Evolutionary conservation across 2,113 vertebrate species (phyloP), one percentile per base, ranked within the genome.

Genomic region (Crotalus viridis): DNA sequence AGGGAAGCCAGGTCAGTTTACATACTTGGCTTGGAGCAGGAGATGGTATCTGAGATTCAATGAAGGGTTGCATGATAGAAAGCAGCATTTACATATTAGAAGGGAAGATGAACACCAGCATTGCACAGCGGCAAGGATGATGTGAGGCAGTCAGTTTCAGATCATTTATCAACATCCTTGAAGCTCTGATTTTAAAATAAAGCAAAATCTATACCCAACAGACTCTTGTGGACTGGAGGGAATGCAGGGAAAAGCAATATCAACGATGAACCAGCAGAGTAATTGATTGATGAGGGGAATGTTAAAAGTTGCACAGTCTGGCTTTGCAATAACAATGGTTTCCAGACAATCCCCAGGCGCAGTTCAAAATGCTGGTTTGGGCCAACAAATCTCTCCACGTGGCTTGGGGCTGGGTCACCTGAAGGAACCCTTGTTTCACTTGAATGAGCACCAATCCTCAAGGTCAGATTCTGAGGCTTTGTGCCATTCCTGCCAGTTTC

Each of bases 41-140:
- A 87, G 91, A 85, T 64, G 81, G 28, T 89, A 8, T 51, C 91
- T 91, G 91, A 90, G 93, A 85, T 91, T 93, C 94, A 90, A 19
- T 69, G 81, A 55, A 48, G 91, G 39, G 91, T 85, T 88, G 46
- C 90, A 28, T 64, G 28, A 19, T 57, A 87, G 87, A 69, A 33
- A 94, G 88, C 93, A 89, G 52, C 43, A 59, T 89, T 88, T 92
- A 81, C 88, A 56, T 89, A 64, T 74, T 91, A 28, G 69, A 46
- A 89, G 74, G 28, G 51, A 86, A 69, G 33, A 69, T 33, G 48
- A 2, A 28, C 22, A 19, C 88, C 88, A 54, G 33, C 15, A 2
- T 28, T 92, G 89, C 21, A 17, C 0, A 10, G 90, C 39, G 86
- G 24, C 24, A 24, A 88, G 69, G 94, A 21, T 48, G 59, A 96